These are phyloP conservation scores for Marisa cornuarietis DNA, from an alignment of 1,140 invertebrate genomes.

Conservation along the genomic window DNA sequence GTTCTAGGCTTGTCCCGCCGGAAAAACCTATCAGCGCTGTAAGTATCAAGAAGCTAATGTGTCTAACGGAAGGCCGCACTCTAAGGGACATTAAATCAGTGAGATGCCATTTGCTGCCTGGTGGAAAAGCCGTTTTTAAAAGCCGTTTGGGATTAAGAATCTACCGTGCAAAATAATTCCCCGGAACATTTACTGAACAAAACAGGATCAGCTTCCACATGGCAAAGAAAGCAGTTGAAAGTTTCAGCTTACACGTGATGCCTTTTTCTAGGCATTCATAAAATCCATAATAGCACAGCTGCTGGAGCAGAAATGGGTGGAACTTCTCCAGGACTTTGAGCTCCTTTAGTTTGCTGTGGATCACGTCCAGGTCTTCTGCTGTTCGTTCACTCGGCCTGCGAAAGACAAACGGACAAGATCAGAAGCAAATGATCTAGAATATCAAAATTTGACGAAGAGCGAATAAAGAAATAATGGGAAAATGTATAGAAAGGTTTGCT, in stretches of 20 bases:
- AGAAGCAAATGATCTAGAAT: background rate
- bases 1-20: too few relatives aligned
- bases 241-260: constrained; percentile 76
- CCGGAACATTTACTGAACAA: too few relatives aligned
- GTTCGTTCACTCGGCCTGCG: constrained; percentile 77
- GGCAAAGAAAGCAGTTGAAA: background rate
- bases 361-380: constrained; percentile 73
- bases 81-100: background rate
- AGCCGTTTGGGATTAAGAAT: too few relatives aligned
- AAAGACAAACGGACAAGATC: constrained; percentile 6
- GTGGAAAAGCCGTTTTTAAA: too few relatives aligned
- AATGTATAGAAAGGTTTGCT: background rate
- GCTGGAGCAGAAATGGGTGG: constrained; percentile 77
- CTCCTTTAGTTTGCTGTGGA: constrained; percentile 65
- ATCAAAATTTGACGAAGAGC: background rate
- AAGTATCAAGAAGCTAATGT: background rate
- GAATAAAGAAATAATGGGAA: background rate
- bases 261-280: constrained; percentile 83
- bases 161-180: too few relatives aligned
- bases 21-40: too few relatives aligned
- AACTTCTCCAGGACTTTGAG: constrained; percentile 75
- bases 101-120: too few relatives aligned
- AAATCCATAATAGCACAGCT: constrained; percentile 72
- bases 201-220: background rate
- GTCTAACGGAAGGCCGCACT: background rate